Base-by-base conservation (phyloP, 2,113 vertebrate genomes). In the Heterocephalus glaber region DNA sequence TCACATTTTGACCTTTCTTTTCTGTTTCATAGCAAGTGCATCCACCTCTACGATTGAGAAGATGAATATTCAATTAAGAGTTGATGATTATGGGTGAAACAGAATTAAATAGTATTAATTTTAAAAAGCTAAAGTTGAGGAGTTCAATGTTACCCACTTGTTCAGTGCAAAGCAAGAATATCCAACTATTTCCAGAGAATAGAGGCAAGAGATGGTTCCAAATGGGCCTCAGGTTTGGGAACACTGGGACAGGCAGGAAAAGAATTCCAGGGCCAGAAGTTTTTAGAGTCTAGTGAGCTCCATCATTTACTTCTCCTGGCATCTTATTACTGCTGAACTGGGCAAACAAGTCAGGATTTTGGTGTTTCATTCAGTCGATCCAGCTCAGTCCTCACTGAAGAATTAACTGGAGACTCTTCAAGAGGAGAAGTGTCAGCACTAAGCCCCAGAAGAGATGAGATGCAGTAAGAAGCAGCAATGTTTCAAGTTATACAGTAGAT, bases 51-150 rank as follows among this genome's bases (percentile, higher is more conserved):
- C 95, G 96, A 94, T 89, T 96, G 63, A 95, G 94, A 95, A 97
- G 97, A 94, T 80, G 56, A 86, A 90, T 95, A 97, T 97, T 96
- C 98, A 98, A 97, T 96, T 96, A 98, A 98, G 95, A 92, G 77
- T 90, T 98, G 96, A 97, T 94, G 97, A 92, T 94, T 97, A 49
- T 93, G 91, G 58, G n/a, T 54, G 83, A 84, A 80, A 72, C 22
- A 68, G 38, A 94, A 96, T 98, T 95, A 95, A 97, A 97, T 89
- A 97, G 97, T 87, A 97, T 96, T 97, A 96, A 97, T 88, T 80
- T 47, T 22, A 47, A 44, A 63, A 49, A 49, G 28, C 28, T 47
- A 28, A 81, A 97, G 44, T 76, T 86, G 95, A 89, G 91, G 84
- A 88, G 96, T 97, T 98, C 96, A 94, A 65, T 91, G 80, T 35